These are phyloP conservation scores for Saxidomus purpurata DNA, from an alignment of 1,140 invertebrate species.

Conservation along the genomic window DNA sequence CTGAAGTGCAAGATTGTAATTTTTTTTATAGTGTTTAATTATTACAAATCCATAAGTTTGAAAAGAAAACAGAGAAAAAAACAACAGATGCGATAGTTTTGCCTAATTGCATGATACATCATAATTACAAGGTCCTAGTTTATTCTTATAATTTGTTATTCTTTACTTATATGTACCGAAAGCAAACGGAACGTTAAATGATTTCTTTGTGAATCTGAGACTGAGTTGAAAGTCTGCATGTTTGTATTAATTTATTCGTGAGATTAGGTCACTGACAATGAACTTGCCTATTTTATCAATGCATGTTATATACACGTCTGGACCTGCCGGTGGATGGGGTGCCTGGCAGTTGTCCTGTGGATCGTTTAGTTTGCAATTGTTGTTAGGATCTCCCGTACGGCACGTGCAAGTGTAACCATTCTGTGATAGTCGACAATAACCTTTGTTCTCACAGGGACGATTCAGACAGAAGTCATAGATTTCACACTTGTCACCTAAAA, in stretches of 20 bases:
- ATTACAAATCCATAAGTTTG: no score
- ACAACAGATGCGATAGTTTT: no score
- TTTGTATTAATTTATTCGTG: background rate
- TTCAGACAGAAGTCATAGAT: background rate
- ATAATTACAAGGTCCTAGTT: no score
- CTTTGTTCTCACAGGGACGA: background rate
- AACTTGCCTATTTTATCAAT: constrained; percentile 16
- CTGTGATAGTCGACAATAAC: background rate
- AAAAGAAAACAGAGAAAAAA: no score
- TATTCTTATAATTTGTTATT: no score
- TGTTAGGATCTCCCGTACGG: background rate
- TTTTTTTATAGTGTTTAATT: no score
- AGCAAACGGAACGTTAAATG: no score
- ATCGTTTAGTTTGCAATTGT: constrained; percentile 3
- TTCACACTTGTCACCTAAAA: constrained; percentile 2
- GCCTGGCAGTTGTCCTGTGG: background rate
- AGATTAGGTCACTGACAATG: background rate
- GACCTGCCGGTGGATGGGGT: background rate
- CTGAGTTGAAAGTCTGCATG: no score
- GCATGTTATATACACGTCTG: constrained; percentile 11
- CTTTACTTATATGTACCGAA: no score
- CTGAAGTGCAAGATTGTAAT: no score
- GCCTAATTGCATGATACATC: no score
- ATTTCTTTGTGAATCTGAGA: no score
- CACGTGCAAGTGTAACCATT: background rate